Evolutionary conservation across 1,140 invertebrate genomes (phyloP).

Genomic region (Nephila pilipes): DNA sequence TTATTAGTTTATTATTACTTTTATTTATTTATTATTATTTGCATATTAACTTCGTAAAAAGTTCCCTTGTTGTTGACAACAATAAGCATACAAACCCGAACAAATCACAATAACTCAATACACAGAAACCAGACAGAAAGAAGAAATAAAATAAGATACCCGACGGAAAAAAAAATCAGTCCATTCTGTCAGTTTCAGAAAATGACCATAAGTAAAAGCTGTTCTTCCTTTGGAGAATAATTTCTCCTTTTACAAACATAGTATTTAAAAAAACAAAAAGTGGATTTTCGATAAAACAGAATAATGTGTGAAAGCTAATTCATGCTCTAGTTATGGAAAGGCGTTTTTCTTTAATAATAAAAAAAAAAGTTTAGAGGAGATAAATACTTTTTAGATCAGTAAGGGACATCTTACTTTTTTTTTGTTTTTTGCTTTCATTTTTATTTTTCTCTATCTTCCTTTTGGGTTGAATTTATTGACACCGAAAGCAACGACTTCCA

Average conservation of each 20-base stretch:
- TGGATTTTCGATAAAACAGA: not conserved
- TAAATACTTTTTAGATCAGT: not conserved
- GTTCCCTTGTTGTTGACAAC: too few relatives aligned
- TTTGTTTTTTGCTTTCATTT: not conserved
- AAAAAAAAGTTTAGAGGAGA: not conserved
- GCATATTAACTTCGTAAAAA: too few relatives aligned
- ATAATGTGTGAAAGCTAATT: constrained; percentile 2
- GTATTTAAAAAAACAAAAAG: not conserved
- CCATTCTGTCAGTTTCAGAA: not conserved
- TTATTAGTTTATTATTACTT: too few relatives aligned
- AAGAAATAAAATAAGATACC: too few relatives aligned
- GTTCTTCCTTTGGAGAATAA: not conserved
- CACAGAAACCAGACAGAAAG: too few relatives aligned
- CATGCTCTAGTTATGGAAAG: not conserved
- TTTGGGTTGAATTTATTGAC: constrained; percentile 17
- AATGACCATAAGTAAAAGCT: not conserved
- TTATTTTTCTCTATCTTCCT: not conserved
- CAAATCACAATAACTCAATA: too few relatives aligned
- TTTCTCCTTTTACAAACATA: not conserved
- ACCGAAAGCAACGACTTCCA: not conserved
- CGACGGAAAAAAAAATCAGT: too few relatives aligned
- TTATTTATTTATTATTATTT: too few relatives aligned
- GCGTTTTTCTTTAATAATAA: not conserved
- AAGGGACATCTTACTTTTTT: not conserved
- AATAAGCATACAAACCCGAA: too few relatives aligned